phyloP scores from a whole-genome alignment of 2,797 vertebrate species.

The Artibeus lituratus region DNA sequence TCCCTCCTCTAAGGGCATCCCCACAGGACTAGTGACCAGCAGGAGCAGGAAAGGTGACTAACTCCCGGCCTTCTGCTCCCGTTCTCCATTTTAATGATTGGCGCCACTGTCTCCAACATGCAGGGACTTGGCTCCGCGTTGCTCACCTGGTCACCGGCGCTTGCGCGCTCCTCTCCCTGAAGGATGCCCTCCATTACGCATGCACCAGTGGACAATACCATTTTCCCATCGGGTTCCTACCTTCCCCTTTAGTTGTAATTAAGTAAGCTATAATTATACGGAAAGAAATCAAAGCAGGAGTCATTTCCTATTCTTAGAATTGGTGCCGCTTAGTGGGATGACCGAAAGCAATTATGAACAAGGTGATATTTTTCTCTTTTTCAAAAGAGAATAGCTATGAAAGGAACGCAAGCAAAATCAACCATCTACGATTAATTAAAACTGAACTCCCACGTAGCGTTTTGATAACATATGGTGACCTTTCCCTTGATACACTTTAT shows the following conservation, averaged over 20 bases:
- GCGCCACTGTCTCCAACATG: not conserved
- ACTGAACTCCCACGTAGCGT: not conserved
- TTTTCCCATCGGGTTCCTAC: not conserved
- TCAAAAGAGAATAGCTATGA: constrained; percentile 5
- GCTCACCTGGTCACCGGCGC: not conserved
- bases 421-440: constrained; percentile 44
- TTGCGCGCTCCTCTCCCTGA: not conserved
- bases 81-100: not conserved
- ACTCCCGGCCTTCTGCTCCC: not conserved
- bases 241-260: not conserved
- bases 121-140: not conserved
- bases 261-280: not conserved
- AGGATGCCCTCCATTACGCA: not conserved
- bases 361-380: constrained; percentile 22
- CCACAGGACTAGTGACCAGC: not conserved
- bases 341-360: not conserved
- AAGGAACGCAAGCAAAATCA: constrained; percentile 19
- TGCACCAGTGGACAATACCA: not conserved
- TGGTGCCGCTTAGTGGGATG: not conserved
- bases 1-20: not conserved
- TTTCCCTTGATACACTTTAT: constrained; percentile 37
- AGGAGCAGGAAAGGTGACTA: not conserved
- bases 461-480: constrained; percentile 5
- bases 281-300: not conserved
- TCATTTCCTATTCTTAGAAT: not conserved